Base-by-base conservation (phyloP, 2,888 invertebrate species). In the Chrysolina americana region DNA sequence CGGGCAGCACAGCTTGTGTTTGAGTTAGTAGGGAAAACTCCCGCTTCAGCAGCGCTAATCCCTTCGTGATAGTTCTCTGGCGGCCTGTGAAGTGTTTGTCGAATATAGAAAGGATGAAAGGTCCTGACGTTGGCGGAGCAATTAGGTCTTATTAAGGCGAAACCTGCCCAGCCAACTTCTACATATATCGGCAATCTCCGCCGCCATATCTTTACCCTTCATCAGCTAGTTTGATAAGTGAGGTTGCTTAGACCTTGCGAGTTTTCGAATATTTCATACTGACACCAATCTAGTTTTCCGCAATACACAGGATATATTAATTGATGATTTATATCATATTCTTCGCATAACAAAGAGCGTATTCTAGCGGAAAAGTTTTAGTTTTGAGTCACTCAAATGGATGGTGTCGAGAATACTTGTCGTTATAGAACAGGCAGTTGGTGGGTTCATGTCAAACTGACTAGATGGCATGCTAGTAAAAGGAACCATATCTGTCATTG, bases 101-200 rank as follows among this genome's bases (percentile, higher is more conserved):
- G 73, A 73, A 73, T 62, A 71, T 66, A 19, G 63, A 53, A 68
- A 64, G 64, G 70, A 44, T 28, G 65, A 70, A 71, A 73, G 73
- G 73, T 74, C 70, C 62, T 72, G 74, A 76, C 76, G 53, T 36
- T 72, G 70, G 76, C 72, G 63, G 53, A 70, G 74, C 76, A 76
- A 76, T 76, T 76, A 76, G 76, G 70, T 72, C 74, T 74, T 76
- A 74, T 76, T 76, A 74, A 65, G 74, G 74, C 59, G 66, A 74
- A 70, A 65, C 63, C 41, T 73, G 15, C n/a, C 36, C 2, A 3
- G 65, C 21, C 71, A 36, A 41, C 62, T 68, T 44, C 23, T 44
- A 56, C 68, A 47, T n/a, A n/a, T 59, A 59, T 63, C 66, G 63
- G 17, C 68, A 28, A 36, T 41, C 44, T 36, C 66, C 50, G 59